A percentile compares a stretch with the other conserved stretches of the same genome.
Evolutionary conservation across 2,113 vertebrate genomes (phyloP).

Genomic region (Mustela lutreola): DNA sequence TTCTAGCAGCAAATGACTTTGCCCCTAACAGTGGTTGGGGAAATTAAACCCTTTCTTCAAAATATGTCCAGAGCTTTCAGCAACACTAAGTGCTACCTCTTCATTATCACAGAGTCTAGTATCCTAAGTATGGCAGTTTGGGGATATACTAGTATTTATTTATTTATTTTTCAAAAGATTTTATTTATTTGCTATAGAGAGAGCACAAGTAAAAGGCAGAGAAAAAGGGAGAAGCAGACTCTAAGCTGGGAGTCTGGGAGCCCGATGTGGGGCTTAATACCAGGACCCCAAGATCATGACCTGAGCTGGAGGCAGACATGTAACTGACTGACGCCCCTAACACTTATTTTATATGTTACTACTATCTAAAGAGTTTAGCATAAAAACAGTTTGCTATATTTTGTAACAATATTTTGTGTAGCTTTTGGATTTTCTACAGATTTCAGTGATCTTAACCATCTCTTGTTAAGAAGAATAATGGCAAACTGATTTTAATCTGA

Average conservation of each 20-base stretch:
- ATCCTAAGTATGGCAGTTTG: not conserved
- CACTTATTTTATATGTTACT: not conserved
- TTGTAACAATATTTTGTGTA: not conserved
- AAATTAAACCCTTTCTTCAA: not conserved
- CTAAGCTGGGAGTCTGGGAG: not conserved
- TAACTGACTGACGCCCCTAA: not conserved
- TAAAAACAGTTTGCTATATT: not conserved
- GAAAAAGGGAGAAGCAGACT: not conserved
- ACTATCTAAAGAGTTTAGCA: not conserved
- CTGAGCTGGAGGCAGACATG: not conserved
- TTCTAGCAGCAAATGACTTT: not conserved
- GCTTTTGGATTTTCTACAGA: not conserved
- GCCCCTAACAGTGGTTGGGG: not conserved
- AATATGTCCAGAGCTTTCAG: not conserved
- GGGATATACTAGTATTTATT: not conserved
- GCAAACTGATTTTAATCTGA: not conserved
- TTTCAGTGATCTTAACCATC: constrained; percentile 7
- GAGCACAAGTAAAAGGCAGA: not conserved
- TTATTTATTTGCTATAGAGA: not conserved
- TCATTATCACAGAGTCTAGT: not conserved
- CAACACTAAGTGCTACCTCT: not conserved
- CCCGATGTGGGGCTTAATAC: not conserved
- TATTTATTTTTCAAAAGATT: not conserved
- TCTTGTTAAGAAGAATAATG: not conserved
- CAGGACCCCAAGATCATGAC: not conserved